Base-by-base conservation (phyloP, 2,797 vertebrate species). In the Chelonia mydas region DNA sequence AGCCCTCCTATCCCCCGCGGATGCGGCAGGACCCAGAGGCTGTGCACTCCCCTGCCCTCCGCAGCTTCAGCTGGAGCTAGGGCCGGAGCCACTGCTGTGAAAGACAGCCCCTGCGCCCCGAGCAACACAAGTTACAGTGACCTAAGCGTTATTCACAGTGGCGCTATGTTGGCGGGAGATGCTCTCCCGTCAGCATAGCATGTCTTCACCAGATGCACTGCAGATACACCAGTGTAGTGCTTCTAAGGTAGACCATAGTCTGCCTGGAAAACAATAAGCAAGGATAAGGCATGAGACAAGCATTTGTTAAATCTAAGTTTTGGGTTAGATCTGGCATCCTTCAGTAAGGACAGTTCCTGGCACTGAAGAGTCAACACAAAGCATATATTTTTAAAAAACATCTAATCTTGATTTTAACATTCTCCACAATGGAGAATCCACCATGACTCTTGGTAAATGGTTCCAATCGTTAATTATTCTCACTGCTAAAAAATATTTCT, bases 1-100 rank as follows among this genome's bases (percentile, higher is more conserved):
- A 10, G 27, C 27, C 27, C 6, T 8, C 27, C 5, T 59, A 11
- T 5, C 3, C 27, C 55, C 55, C 1, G 2, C 2, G 11, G 27
- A 5, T 57, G 27, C 3, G 27, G 55, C 27, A 6, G 55, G 27
- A 59, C 25, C 25, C 55, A 6, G 11, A 11, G 9, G 4, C 23
- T 54, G 54, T 25, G 54, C 3, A 23, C 54, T 10, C 54, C 54
- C 23, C 54, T 54, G 53, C 53, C 53, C 21, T 54, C 3, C 9
- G 53, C 55, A 6, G 27, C 55, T 57, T 57, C 55, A 27, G 55
- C 55, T 28, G 55, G 55, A 59, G 57, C 57, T 31, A 59, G 27
- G 28, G 59, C 31, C 13, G 2, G 28, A 61, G 12, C 31, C 31
- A 2, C 59, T 61, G 28, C 59, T 61, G 59, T 16, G 13, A 61